Base-by-base conservation (phyloP, 2,797 vertebrate genomes). In the Enteromius treurensis region DNA sequence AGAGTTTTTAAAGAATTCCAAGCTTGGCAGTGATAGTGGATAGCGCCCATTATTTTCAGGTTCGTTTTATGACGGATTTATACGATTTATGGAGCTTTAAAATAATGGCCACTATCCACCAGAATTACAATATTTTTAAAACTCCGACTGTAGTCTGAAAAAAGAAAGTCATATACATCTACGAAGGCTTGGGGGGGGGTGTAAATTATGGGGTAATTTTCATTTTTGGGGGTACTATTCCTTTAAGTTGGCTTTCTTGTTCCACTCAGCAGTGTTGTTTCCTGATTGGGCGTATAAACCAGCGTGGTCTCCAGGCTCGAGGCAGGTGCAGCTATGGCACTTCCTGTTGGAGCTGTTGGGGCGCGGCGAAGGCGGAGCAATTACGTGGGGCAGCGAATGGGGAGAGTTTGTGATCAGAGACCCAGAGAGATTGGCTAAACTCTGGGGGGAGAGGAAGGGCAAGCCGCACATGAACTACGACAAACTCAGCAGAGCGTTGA, bases 231-330 rank as follows among this genome's bases (percentile, higher is more conserved):
- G 34, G 34, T 3, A 34, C 34, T 34, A 34, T 34, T 34, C 34
- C 34, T 34, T 32, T 32, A 32, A 32, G 32, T 32, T 32, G 1
- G 32, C 32, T 32, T 32, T 32, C 19, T 49, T 80, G 17, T 65
- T 37, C 90, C 47, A 87, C 40, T 21, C 89, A 94, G 94, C 93
- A 55, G 90, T 94, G 85, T 79, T 95, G 86, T 95, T 94, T 78
- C 94, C 95, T 1, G 94, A 95, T 64, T 95, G 95, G 95, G 95
- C 94, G 49, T 95, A 95, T 90, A 95, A 92, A 82, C 94, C 95
- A 0, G 91, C 93, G 49, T 95, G 94, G 93, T 93, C 93, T 2
- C 93, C 94, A 0, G 94, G 95, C 10, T 95, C 95, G 83, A 83
- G 94, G 2, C 95, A 95, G 85, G 88, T 90, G 45, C 90, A 90